phyloP scores from a whole-genome alignment of 2,888 invertebrate species.

The Rhagonycha lutea region DNA sequence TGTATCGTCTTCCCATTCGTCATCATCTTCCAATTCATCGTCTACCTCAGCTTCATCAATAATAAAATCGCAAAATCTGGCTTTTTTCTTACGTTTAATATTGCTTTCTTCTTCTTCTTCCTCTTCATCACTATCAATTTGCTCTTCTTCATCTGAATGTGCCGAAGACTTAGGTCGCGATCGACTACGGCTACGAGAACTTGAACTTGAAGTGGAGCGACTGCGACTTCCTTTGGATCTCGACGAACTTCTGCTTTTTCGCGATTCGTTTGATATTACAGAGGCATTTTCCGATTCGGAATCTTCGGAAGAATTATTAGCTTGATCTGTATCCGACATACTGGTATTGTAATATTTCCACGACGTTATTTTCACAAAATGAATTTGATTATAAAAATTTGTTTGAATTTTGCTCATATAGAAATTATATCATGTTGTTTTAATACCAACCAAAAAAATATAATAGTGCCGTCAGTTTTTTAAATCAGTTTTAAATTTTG shows the following conservation, averaged over 20 bases:
- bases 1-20: slow-evolving; percentile 95
- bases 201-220: slow-evolving; percentile 51
- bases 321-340: slow-evolving; percentile 80
- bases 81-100: slow-evolving; percentile 80
- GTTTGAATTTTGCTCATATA: no score
- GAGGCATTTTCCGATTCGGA: slow-evolving; percentile 68
- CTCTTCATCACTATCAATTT: slow-evolving; percentile 82
- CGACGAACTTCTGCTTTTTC: slow-evolving; percentile 59
- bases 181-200: slow-evolving; percentile 47
- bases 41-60: slow-evolving; percentile 95
- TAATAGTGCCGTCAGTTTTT: no score
- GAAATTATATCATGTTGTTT: no score
- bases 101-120: slow-evolving; percentile 81
- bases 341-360: not conserved
- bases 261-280: slow-evolving; percentile 57
- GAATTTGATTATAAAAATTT: no score
- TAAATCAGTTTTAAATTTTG: no score
- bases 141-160: slow-evolving; percentile 54
- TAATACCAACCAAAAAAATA: no score
- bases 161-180: slow-evolving; percentile 36
- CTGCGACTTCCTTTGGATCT: slow-evolving; percentile 60
- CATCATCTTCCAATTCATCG: slow-evolving; percentile 92
- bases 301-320: slow-evolving; percentile 74
- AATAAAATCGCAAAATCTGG: slow-evolving; percentile 87
- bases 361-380: not conserved